Evolutionary conservation across 2,113 vertebrate species (phyloP).

Genomic region (Cariama cristata): DNA sequence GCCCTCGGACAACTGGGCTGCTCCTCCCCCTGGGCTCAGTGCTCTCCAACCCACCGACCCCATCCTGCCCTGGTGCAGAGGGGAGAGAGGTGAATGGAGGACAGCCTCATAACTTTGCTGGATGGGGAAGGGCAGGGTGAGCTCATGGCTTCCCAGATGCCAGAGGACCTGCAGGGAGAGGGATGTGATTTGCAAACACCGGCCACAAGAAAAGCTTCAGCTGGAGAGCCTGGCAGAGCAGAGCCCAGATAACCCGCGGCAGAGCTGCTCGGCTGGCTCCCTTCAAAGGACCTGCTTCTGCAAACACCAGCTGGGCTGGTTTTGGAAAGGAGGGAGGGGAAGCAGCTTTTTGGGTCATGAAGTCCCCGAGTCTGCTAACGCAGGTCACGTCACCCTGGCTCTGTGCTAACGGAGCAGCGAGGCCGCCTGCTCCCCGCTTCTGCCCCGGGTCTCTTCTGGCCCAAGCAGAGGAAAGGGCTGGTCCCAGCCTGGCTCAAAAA

Average conservation of each 20-base stretch:
- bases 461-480: background rate
- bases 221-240: background rate
- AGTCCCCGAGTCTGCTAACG: background rate
- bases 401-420: rapidly evolving
- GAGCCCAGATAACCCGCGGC: background rate
- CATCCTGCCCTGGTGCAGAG: background rate
- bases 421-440: background rate
- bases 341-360: background rate
- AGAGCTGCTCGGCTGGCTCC: background rate
- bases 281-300: background rate
- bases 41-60: background rate
- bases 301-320: background rate
- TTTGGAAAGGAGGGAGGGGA: background rate
- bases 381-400: background rate
- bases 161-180: background rate
- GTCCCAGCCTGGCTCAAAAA: background rate
- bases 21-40: rapidly evolving
- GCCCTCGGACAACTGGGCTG: background rate
- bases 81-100: background rate
- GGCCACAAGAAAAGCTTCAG: background rate
- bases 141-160: background rate
- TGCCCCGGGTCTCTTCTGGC: background rate
- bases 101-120: background rate
- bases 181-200: background rate
- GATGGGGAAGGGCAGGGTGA: background rate